Evolutionary conservation across 1,140 invertebrate genomes (phyloP), one percentile per base, ranked within the genome.

Genomic region (Ceratina australensis): DNA sequence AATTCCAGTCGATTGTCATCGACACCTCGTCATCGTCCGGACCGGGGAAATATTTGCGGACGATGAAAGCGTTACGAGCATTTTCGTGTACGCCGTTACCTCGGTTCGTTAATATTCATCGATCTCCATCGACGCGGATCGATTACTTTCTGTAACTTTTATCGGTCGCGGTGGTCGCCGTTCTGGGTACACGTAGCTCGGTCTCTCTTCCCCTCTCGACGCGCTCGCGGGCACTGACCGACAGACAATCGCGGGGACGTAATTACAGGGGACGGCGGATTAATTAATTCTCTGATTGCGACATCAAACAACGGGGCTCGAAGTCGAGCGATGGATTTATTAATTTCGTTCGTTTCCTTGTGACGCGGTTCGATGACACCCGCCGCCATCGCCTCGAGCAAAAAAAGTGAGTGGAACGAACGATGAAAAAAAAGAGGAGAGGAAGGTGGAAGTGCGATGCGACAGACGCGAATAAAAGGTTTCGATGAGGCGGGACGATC

Each of bases 401-500:
- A 60, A 26, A 26, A 24, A 52, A 24, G 5, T 12, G 50, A 24
- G 18, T 7, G 28, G 24, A 24, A 60, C 47, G 28, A 10, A 42
- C 33, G 13, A 42, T 16, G 47, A 12, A n/a, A 74, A 52, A 60
- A 20, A 20, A 24, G 24, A 3, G 4, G 0, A 28, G n/a, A 54
- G 4, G 5, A 20, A 47, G n/a, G n/a, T n/a, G n/a, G n/a, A 7
- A 57, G 57, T 42, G 52, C 47, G 26, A 72, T 10, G 12, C 63
- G 33, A 20, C 47, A 50, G 26, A 54, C 47, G 24, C 68, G 59
- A 64, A 57, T 72, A 57, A 72, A 65, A 76, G 76, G 15, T 73
- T 64, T 49, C 26, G 75, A 67, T 49, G 49, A 13, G 26, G 47
- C 33, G 33, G 12, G 47, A 81, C 78, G 72, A 80, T 80, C 78